Evolutionary conservation across 2,113 vertebrate species (phyloP), one percentile per base, ranked within the genome.

Genomic region (Oncorhynchus keta): DNA sequence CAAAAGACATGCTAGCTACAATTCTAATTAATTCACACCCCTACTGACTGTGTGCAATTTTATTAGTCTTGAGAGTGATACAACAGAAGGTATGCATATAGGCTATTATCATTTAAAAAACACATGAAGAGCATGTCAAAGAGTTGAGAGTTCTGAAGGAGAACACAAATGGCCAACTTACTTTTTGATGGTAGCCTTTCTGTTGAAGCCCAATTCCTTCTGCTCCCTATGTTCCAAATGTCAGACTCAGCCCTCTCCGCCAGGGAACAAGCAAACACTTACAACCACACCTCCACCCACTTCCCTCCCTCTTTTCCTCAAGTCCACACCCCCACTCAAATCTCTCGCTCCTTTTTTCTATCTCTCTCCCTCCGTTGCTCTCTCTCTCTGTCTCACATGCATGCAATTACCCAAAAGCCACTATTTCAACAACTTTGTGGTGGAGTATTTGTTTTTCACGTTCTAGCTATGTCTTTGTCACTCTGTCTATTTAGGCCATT

Each of bases 321-420:
- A 75, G 79, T 82, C 86, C 83, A 92, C 87, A 83, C 90, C 89
- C 89, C 88, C 78, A 74, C 80, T 81, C 85, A 83, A 84, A 79
- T 79, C 57, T 32, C 64, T 61, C 28, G 6, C 49, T 64, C 35
- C 59, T 35, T 32, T 32, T 51, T 8, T 16, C 18, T n/a, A 48
- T 72, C 75, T 72, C 28, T 69, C 61, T 76, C 72, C 59, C 71
- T 49, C 55, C n/a, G n/a, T n/a, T n/a, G 4, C 55, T 39, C 66
- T 22, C 71, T 49, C 9, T 49, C 32, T 24, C 26, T 18, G 30
- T 18, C 49, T 26, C 72, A 62, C 73, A 16, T 74, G 70, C 70
- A 57, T 68, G 20, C 70, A 13, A 2, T 16, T 70, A 22, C n/a
- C 26, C 18, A 62, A 9, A 13, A 18, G 30, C 5, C 66, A 65